Base-by-base conservation (phyloP, 2,797 vertebrate genomes). In the Cuniculus paca region DNA sequence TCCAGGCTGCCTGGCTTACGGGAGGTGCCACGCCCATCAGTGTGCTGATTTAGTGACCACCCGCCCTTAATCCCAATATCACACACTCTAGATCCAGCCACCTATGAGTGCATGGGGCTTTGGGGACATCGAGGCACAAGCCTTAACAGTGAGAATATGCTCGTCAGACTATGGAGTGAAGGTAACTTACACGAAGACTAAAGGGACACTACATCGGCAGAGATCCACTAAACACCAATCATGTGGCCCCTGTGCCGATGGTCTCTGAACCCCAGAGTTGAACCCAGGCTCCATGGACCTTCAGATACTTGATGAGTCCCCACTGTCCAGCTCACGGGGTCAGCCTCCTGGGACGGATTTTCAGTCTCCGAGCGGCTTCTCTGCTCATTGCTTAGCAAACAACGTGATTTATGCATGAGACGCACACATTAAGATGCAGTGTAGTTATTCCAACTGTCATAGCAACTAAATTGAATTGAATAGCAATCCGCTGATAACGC, bases 401-500 rank as follows among this genome's bases (percentile, higher is more conserved):
- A 97, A 75, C 77, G 94, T 97, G 95, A 97, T 94, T 96, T 96
- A 98, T 88, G 93, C 94, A 96, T 81, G n/a, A 96, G 93, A 90
- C 74, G 89, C 65, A 90, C 91, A 95, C 86, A 94, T 94, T 97
- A 96, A 90, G 91, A 97, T 72, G 93, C 95, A 93, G 39, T 90
- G 94, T 82, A 93, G 93, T 96, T 93, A 96, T 96, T 97, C 89
- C 94, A 90, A 89, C 94, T 97, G 93, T 97, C 96, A 93, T 95
- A 97, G 96, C 91, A 75, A 92, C 96, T 90, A 96, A 96, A 97
- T 97, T 96, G 93, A 94, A 93, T 95, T 96, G 94, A 97, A 96
- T 91, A 96, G 77, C 93, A 95, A 97, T 85, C 48, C 70, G 77
- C 88, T 79, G 84, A 88, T 92, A 96, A 70, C 74, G 84, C 87